Base-by-base conservation (phyloP, 2,888 invertebrate species). In the Drosophila austrosaltans region DNA sequence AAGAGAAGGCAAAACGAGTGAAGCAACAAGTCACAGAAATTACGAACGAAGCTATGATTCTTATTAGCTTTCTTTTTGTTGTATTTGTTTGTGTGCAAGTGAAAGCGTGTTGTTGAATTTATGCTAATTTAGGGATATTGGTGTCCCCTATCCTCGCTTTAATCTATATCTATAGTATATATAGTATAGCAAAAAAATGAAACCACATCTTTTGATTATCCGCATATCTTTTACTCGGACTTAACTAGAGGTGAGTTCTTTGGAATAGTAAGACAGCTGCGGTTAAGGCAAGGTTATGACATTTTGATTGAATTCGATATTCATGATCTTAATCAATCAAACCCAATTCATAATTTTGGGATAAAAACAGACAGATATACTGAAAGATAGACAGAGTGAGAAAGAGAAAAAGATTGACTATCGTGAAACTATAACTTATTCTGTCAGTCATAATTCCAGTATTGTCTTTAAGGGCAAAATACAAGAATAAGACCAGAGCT, bases 371-470 rank as follows among this genome's bases (percentile, higher is more conserved):
- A 48, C 44, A 20, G 22, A 8, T 8, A 48, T 20, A 48, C 20
- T 3, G 8, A 8, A 48, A 44, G 8, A 20, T 7, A 7, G 20
- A 20, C 22, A 48, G 36, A 36, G 36, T 8, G 36, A 36, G 8
- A 36, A 8, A 36, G 36, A 36, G 32, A 32, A 6, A 32, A 6
- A 5, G 32, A 32, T 5, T 69, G 70, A 58, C 62, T 66, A 67
- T 66, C 72, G 72, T 70, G 60, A 69, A 77, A 71, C 81, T 69
- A 83, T 81, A 81, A 85, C 81, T 85, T 81, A 85, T 79, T 53
- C 76, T 76, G 81, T 81, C 82, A 72, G 78, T 72, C 77, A 77
- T 72, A 79, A 82, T 25, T 76, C 78, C 66, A 61, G 54, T 76
- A 79, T 81, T 85, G 81, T 75, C 79, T 69, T 65, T 65, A 40